These are phyloP conservation scores for Nebria salina DNA, from an alignment of 2,888 invertebrate species.

Conservation along the genomic window DNA sequence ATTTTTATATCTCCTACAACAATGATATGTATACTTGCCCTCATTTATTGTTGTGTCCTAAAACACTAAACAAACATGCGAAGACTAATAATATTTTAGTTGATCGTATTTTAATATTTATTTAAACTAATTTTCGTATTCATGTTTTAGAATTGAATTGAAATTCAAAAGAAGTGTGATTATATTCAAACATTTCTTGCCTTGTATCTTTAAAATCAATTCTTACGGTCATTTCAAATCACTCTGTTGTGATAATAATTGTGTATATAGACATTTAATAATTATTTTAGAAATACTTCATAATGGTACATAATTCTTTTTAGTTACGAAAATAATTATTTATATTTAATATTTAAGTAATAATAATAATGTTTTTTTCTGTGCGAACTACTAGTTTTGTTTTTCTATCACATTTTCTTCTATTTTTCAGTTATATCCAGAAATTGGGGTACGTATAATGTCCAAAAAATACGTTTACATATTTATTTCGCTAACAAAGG, in stretches of 20 bases:
- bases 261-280: constrained; percentile 40
- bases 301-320: constrained; percentile 41
- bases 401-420: background rate
- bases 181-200: constrained; percentile 45
- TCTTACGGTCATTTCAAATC: constrained; percentile 23
- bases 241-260: constrained; percentile 43
- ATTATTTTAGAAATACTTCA: constrained; percentile 37
- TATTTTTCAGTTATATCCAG: background rate
- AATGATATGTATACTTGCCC: constrained; percentile 25
- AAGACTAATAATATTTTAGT: constrained; percentile 25
- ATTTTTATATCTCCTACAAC: constrained; percentile 52
- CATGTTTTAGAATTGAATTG: constrained; percentile 6
- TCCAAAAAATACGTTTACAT: background rate
- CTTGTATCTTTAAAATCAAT: constrained; percentile 28
- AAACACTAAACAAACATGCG: constrained; percentile 11
- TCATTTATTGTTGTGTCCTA: background rate
- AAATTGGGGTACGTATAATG: background rate
- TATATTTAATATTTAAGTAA: constrained; percentile 22
- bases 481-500: background rate
- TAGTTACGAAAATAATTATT: constrained; percentile 44
- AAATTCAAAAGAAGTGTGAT: constrained; percentile 36
- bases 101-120: constrained; percentile 33
- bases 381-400: constrained; percentile 28
- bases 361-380: constrained; percentile 45
- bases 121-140: constrained; percentile 37